These are phyloP conservation scores for Rhadina sibilatrix DNA, from an alignment of 2,113 vertebrate species.

Conservation along the genomic window DNA sequence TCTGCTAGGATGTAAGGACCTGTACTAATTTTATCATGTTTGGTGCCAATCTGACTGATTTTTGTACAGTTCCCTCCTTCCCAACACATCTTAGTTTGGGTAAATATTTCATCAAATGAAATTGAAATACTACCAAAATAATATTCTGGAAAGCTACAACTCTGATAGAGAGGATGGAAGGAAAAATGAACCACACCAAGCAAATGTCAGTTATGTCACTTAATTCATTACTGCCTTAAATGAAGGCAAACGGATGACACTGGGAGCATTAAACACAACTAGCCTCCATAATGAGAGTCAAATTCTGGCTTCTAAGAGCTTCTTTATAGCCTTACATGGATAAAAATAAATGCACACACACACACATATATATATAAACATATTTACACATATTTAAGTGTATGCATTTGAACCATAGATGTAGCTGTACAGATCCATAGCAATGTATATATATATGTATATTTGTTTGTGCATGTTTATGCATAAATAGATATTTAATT, in stretches of 20 bases:
- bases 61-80: neutral
- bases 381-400: neutral
- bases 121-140: neutral
- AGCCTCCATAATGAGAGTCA: neutral
- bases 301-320: neutral
- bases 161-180: neutral
- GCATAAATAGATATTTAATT: neutral
- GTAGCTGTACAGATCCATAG: neutral
- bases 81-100: neutral
- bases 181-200: neutral
- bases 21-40: neutral
- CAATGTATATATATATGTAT: neutral
- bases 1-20: neutral
- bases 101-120: neutral
- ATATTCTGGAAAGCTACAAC: neutral
- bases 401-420: neutral
- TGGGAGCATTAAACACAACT: neutral
- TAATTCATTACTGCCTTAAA: neutral
- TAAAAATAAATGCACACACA: neutral
- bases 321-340: neutral
- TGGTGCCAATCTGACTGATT: neutral
- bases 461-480: neutral
- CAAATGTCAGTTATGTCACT: neutral
- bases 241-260: neutral
- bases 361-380: neutral